Evolutionary conservation across 1,140 invertebrate species (phyloP).

Genomic region (Neodiprion lecontei): DNA sequence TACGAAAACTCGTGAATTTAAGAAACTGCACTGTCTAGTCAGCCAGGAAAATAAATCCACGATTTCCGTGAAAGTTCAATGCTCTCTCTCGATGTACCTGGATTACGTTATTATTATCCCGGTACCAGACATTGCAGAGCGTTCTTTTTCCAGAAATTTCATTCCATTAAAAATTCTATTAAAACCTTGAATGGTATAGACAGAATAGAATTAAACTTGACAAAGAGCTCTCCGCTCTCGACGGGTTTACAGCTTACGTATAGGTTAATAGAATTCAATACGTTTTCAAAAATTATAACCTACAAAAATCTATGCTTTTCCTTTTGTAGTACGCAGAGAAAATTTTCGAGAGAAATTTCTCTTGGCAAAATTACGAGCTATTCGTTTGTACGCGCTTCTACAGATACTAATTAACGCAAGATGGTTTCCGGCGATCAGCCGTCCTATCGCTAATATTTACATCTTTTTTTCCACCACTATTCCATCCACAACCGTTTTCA

Average conservation of each 20-base stretch:
- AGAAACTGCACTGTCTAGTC: too few relatives aligned
- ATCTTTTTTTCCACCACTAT: too few relatives aligned
- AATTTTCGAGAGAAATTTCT: neutral
- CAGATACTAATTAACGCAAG: too few relatives aligned
- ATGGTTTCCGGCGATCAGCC: too few relatives aligned
- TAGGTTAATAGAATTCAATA: neutral
- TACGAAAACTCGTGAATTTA: too few relatives aligned
- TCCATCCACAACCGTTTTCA: too few relatives aligned
- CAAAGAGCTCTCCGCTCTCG: neutral
- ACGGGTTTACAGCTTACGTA: neutral
- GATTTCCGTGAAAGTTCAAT: neutral
- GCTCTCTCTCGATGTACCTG: neutral
- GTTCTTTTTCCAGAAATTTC: neutral
- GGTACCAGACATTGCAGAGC: too few relatives aligned
- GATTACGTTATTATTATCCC: neutral
- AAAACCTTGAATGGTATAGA: neutral
- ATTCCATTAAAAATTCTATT: conserved; percentile 6
- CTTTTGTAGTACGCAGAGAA: too few relatives aligned
- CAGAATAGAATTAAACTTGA: neutral
- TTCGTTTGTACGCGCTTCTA: neutral
- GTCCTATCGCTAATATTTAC: too few relatives aligned
- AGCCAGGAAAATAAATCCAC: too few relatives aligned
- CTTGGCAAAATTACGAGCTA: neutral
- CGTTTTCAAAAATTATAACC: too few relatives aligned
- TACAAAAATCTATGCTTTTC: too few relatives aligned